A percentile compares a stretch with the other conserved stretches of the same genome.
Evolutionary conservation across 2,797 vertebrate genomes (phyloP).

Genomic region (Avahi laniger): DNA sequence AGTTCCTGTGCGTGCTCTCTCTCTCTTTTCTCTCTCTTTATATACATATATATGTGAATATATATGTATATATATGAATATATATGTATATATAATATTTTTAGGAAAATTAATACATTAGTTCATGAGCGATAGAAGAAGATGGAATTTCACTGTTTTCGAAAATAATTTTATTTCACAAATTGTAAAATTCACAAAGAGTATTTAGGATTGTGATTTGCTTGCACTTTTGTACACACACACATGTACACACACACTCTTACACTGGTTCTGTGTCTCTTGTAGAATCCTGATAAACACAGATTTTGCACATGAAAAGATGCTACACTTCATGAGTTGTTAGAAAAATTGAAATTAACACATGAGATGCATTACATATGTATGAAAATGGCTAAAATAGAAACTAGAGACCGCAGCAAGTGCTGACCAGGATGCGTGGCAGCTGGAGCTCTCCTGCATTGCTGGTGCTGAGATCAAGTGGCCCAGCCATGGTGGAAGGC

Average conservation of each 20-base stretch:
- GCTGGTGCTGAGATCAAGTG: too few relatives aligned
- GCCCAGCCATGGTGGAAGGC: not conserved
- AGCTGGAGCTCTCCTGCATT: too few relatives aligned
- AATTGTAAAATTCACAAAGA: not conserved
- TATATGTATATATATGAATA: not conserved
- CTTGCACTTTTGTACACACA: not conserved
- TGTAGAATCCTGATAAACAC: not conserved
- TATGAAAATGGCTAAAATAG: not conserved
- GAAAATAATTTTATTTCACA: not conserved
- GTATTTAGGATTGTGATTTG: not conserved
- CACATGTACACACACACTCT: too few relatives aligned
- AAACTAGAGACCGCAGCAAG: too few relatives aligned
- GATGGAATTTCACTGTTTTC: not conserved
- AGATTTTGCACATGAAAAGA: not conserved
- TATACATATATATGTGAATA: too few relatives aligned
- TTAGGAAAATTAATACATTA: not conserved
- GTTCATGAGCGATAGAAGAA: not conserved
- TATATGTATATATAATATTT: not conserved
- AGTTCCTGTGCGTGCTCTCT: not conserved
- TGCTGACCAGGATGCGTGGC: too few relatives aligned
- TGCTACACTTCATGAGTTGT: too few relatives aligned
- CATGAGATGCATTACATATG: rapidly evolving
- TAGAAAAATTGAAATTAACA: not conserved
- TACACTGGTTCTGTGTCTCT: not conserved
- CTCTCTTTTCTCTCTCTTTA: not conserved